These are phyloP conservation scores for Trialeurodes vaporariorum DNA, from an alignment of 1,140 invertebrate genomes.

Conservation along the genomic window DNA sequence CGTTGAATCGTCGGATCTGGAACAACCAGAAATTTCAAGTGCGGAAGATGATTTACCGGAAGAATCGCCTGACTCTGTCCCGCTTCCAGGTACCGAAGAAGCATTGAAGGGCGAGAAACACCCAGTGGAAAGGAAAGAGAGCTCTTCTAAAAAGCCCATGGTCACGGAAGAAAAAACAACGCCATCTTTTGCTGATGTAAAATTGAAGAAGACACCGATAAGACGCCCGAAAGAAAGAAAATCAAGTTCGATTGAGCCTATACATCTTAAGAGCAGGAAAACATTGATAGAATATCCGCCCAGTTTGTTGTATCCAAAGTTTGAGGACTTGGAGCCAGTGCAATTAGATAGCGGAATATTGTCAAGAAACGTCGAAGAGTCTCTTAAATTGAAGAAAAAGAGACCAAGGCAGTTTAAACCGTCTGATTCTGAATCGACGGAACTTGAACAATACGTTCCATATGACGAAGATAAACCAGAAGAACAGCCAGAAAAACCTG, in stretches of 20 bases:
- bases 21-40: no score
- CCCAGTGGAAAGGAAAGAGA: slow-evolving; percentile 34
- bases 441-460: slow-evolving; percentile 42
- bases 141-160: slow-evolving; percentile 32
- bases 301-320: slow-evolving; percentile 21
- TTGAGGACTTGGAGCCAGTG: slow-evolving; percentile 5
- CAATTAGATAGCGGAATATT: slow-evolving; percentile 47
- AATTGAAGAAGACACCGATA: slow-evolving; percentile 46
- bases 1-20: no score
- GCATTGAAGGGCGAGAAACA: no score
- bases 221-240: slow-evolving; percentile 38
- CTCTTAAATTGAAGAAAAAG: slow-evolving; percentile 45
- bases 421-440: slow-evolving; percentile 29
- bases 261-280: slow-evolving; percentile 51
- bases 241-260: slow-evolving; percentile 43
- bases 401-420: slow-evolving; percentile 35
- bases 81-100: no score
- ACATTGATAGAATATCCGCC: slow-evolving; percentile 38
- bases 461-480: slow-evolving; percentile 24
- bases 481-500: not conserved
- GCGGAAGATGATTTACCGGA: no score
- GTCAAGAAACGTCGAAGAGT: slow-evolving; percentile 55
- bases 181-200: slow-evolving; percentile 45
- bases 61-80: no score
- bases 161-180: slow-evolving; percentile 25